These are phyloP conservation scores for Limnephilus marmoratus DNA, from an alignment of 2,888 invertebrate species.

Conservation along the genomic window DNA sequence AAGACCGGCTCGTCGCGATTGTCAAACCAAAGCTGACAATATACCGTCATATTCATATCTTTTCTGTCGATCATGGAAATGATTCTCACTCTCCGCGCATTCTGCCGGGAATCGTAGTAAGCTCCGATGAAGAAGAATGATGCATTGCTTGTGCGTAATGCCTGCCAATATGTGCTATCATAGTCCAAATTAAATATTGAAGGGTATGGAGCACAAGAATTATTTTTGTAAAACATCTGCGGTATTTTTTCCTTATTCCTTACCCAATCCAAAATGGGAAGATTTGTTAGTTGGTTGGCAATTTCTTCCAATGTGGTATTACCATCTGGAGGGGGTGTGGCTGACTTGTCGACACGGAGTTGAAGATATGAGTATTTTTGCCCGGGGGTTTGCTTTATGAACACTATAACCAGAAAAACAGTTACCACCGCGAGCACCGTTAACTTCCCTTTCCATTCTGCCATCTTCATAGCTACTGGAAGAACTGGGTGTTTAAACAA, in stretches of 20 bases:
- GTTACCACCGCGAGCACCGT: background rate
- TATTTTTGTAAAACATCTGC: constrained; percentile 79
- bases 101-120: constrained; percentile 88
- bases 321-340: constrained; percentile 75
- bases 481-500: background rate
- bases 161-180: constrained; percentile 96
- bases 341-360: background rate
- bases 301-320: constrained; percentile 87
- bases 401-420: background rate
- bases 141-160: constrained; percentile 86
- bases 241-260: constrained; percentile 86
- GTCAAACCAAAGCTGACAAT: constrained; percentile 94
- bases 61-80: constrained; percentile 94
- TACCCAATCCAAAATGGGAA: constrained; percentile 92
- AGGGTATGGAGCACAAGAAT: constrained; percentile 90
- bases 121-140: constrained; percentile 94
- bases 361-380: background rate
- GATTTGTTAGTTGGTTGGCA: constrained; percentile 87
- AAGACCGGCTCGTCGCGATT: constrained; percentile 88
- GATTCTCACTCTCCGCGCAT: constrained; percentile 90
- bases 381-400: background rate
- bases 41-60: constrained; percentile 88
- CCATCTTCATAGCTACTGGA: background rate
- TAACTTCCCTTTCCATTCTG: background rate
- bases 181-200: constrained; percentile 93